Evolutionary conservation across 2,888 invertebrate genomes (phyloP).

Genomic region (Onthophagus sagittarius): DNA sequence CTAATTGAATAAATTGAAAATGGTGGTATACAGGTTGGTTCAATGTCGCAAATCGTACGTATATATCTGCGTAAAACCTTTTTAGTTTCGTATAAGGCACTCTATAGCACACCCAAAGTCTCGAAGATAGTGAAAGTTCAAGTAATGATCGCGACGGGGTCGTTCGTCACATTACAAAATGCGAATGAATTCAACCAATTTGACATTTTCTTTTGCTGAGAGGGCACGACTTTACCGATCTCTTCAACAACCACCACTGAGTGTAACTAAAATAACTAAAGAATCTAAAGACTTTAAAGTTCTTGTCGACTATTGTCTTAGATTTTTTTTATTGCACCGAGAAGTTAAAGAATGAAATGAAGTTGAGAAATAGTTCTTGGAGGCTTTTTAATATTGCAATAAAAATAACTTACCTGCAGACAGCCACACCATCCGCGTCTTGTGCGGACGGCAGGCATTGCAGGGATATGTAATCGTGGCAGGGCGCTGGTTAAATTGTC

Average conservation of each 20-base stretch:
- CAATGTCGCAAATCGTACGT: neutral
- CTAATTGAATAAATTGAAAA: no score
- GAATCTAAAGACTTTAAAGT: neutral
- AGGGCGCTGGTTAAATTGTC: slow-evolving; percentile 60
- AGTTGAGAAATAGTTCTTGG: neutral
- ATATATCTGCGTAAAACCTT: no score
- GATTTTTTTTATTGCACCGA: neutral
- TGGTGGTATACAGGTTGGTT: neutral
- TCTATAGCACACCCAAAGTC: neutral
- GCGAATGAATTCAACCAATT: neutral
- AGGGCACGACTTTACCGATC: neutral
- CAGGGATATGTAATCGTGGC: slow-evolving; percentile 59
- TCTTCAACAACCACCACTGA: neutral
- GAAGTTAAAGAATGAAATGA: no score
- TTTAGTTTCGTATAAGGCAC: neutral
- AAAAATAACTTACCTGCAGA: slow-evolving; percentile 62
- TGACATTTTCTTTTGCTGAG: neutral
- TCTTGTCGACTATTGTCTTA: neutral
- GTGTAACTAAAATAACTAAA: no score
- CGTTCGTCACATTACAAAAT: neutral
- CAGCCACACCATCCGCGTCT: slow-evolving; percentile 75
- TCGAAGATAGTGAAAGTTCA: neutral
- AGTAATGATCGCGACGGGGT: neutral
- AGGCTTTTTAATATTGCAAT: neutral
- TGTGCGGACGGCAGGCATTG: slow-evolving; percentile 70